phyloP scores from a whole-genome alignment of 2,113 vertebrate species.

The Oncorhynchus kisutch region DNA sequence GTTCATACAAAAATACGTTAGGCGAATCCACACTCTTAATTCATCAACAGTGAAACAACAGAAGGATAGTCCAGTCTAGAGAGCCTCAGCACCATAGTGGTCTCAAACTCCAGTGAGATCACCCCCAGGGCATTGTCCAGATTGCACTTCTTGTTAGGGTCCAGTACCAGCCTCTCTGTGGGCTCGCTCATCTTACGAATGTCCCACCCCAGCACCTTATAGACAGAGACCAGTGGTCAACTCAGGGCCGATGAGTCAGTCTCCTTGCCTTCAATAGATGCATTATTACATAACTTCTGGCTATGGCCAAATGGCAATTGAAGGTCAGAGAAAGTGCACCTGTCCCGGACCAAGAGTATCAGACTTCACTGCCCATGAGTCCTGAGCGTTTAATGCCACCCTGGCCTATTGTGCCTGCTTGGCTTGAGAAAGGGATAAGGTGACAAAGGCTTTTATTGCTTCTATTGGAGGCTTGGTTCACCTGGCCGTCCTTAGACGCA shows the following conservation, averaged over 20 bases:
- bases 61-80: neutral
- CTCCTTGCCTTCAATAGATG: neutral
- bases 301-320: neutral
- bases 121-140: constrained; percentile 82
- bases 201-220: constrained; percentile 96
- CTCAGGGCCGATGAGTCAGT: neutral
- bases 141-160: constrained; percentile 77
- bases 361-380: constrained; percentile 5
- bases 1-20: neutral
- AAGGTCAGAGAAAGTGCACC: constrained; percentile 20
- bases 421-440: constrained; percentile 16
- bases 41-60: neutral
- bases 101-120: constrained; percentile 84
- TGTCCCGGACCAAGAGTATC: constrained; percentile 1
- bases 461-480: constrained; percentile 4
- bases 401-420: constrained; percentile 16
- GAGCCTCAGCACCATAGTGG: constrained; percentile 82
- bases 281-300: neutral
- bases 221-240: neutral
- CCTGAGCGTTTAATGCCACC: neutral
- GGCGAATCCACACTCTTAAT: neutral
- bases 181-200: constrained; percentile 85
- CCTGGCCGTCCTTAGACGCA: constrained; percentile 56
- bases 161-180: constrained; percentile 83
- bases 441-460: constrained; percentile 10